Base-by-base conservation (phyloP, 2,797 vertebrate genomes). In the Chelmon rostratus region DNA sequence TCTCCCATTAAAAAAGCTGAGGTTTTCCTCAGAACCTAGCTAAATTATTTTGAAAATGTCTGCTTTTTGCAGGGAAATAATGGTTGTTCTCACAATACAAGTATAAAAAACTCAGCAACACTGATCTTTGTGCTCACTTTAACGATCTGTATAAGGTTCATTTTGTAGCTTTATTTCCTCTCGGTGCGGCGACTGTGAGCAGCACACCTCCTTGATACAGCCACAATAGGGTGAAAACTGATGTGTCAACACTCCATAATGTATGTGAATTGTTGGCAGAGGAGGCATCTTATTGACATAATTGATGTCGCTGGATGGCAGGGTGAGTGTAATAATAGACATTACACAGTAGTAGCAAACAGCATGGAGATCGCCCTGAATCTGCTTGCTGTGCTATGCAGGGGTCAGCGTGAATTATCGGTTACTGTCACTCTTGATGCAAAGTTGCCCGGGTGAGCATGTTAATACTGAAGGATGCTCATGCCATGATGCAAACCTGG, bases 241-340 rank as follows among this genome's bases (percentile, higher is more conserved):
- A 88, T 81, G 81, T 79, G 70, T 89, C 88, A 82, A 86, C 89
- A 80, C 81, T 88, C 81, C 56, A 44, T 88, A 88, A 88, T 87
- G 82, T 58, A 81, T 87, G 69, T 75, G 76, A 80, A 78, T 58
- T 46, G 62, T 82, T 89, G 87, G 81, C 88, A 84, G 78, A 68
- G 69, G 70, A 83, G 73, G 69, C 40, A 1, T 79, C 86, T 87
- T 84, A 88, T 87, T 89, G 90, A 86, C 79, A 86, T 90, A 91
- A 92, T 88, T 91, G 88, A 90, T 90, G 88, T 82, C 8, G n/a
- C 72, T 63, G 87, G 77, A 78, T 79, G 84, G 68, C 83, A 74
- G 81, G 84, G 59, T 59, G 68, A 80, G 73, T 79, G 72, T 87
- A 83, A 88, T 88, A 89, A 75, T 78, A 90, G 76, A 71, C 83